Conservation (phyloP, 37 sponge, comb jelly and placozoan species). For the Dysidea cf. avara region DNA sequence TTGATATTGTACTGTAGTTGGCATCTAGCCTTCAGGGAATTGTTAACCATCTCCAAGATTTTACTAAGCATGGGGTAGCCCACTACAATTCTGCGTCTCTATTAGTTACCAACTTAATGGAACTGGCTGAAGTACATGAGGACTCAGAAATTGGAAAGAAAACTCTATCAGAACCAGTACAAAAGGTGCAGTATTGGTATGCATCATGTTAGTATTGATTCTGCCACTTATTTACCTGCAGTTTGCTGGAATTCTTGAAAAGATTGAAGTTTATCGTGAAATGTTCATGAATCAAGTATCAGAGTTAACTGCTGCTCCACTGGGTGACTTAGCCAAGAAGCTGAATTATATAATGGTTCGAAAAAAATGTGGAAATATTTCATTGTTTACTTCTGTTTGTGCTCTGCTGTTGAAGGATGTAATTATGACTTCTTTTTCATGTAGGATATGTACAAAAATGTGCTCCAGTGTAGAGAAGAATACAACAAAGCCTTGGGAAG, state of each 20-base stretch:
- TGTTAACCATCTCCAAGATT: neutral
- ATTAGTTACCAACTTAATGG: too few relatives aligned
- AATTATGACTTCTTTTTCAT: conserved; percentile 2
- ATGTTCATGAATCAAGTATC: conserved; percentile 57
- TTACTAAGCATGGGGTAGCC: neutral
- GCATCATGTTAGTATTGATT: too few relatives aligned
- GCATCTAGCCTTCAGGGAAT: neutral
- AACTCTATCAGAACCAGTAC: too few relatives aligned
- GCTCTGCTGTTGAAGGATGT: too few relatives aligned
- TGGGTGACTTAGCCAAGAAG: conserved; percentile 45
- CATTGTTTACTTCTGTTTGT: neutral
- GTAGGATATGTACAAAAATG: conserved; percentile 49
- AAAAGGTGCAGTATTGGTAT: too few relatives aligned
- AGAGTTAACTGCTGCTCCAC: conserved; percentile 31
- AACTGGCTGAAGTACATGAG: too few relatives aligned
- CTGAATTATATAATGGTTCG: conserved; percentile 48
- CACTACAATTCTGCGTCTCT: neutral
- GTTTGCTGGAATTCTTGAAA: conserved; percentile 48
- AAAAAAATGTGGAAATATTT: neutral
- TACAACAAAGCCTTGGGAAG: conserved; percentile 44
- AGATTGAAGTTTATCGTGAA: conserved; percentile 58
- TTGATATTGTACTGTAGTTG: neutral
- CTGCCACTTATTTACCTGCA: conserved; percentile 11
- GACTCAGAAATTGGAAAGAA: too few relatives aligned
- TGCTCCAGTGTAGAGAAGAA: conserved; percentile 38